These are phyloP conservation scores for Magallana nippona DNA, from an alignment of 2,888 invertebrate genomes.

Conservation along the genomic window DNA sequence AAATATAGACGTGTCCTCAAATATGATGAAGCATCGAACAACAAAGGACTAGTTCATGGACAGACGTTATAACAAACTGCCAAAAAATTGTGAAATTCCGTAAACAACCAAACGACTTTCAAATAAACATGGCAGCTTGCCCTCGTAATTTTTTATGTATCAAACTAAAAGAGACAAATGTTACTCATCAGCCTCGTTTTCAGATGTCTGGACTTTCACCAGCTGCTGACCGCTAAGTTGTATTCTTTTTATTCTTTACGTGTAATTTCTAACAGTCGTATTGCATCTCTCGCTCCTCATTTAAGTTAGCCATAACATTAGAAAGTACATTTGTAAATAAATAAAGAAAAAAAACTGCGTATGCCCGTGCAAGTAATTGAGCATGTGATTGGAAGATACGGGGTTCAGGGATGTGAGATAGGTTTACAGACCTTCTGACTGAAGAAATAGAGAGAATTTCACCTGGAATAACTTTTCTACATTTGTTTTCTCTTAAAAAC, in stretches of 20 bases:
- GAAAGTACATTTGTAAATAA: constrained; percentile 27
- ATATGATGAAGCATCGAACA: background rate
- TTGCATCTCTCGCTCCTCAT: constrained; percentile 12
- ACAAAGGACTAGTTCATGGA: background rate
- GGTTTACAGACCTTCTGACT: constrained; percentile 9
- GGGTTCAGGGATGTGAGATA: constrained; percentile 5
- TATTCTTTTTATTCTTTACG: background rate
- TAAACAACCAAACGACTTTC: constrained; percentile 26
- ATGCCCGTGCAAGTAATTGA: constrained; percentile 30
- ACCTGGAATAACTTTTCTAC: constrained; percentile 29
- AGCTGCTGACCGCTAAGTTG: constrained; percentile 20
- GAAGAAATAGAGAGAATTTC: constrained; percentile 14
- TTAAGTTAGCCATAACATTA: constrained; percentile 28
- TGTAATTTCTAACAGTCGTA: constrained; percentile 7
- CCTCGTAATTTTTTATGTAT: background rate
- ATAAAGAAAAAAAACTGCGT: background rate
- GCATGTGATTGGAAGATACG: background rate
- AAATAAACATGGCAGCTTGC: constrained; percentile 29
- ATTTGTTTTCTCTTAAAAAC: background rate
- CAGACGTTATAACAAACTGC: constrained; percentile 23
- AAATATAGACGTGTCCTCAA: background rate
- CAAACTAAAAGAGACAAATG: constrained; percentile 18
- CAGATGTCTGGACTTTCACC: constrained; percentile 18
- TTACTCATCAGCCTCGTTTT: constrained; percentile 2
- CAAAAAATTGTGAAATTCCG: background rate